phyloP scores from a whole-genome alignment of 2,797 vertebrate species.

The Helicolenus hilgendorfi region DNA sequence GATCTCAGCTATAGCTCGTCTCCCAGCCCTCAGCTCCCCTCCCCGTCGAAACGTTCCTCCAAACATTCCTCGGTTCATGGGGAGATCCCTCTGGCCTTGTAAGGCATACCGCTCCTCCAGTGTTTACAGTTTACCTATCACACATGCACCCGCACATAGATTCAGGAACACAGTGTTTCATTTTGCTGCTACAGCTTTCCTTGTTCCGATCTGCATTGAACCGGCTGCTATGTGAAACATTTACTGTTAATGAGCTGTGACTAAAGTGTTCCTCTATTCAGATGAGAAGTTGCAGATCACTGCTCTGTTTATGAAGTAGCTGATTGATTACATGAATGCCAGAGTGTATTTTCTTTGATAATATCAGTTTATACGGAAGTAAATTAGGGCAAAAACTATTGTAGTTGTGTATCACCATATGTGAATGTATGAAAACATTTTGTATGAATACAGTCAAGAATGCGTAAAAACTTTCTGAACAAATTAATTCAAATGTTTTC shows the following conservation, averaged over 20 bases:
- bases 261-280: not conserved
- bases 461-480: accelerated
- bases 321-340: not conserved
- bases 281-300: not conserved
- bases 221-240: constrained; percentile 45
- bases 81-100: constrained; percentile 90
- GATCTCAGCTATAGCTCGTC: constrained; percentile 56
- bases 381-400: no score
- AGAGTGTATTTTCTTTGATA: not conserved
- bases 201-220: constrained; percentile 46
- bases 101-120: constrained; percentile 83
- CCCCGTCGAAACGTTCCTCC: constrained; percentile 46
- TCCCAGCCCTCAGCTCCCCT: constrained; percentile 54
- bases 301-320: not conserved
- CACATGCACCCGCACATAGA: constrained; percentile 37
- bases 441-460: not conserved
- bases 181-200: constrained; percentile 26
- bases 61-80: constrained; percentile 85
- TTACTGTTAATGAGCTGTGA: constrained; percentile 23
- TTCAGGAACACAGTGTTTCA: constrained; percentile 69
- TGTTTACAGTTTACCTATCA: constrained; percentile 90
- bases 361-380: not conserved
- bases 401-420: accelerated
- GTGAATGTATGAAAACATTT: not conserved
- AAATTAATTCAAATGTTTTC: not conserved